phyloP scores from a whole-genome alignment of 2,888 invertebrate species.

The Nasonovia ribisnigri region DNA sequence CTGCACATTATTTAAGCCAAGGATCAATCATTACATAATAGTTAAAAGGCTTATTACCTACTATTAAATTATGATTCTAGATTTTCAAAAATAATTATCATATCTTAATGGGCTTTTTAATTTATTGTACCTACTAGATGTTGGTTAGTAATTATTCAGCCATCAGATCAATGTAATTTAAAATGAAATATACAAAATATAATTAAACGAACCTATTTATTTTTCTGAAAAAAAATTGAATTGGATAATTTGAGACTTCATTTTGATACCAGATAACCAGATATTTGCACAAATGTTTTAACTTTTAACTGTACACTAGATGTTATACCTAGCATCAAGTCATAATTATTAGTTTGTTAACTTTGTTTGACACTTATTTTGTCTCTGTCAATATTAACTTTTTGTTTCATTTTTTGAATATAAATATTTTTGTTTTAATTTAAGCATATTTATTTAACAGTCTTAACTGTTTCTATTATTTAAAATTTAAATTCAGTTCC shows the following conservation, averaged over 20 bases:
- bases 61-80: neutral
- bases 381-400: neutral
- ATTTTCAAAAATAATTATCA: neutral
- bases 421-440: neutral
- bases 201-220: neutral
- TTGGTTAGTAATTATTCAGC: neutral
- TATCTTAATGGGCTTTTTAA: neutral
- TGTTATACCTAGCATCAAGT: too few species aligned
- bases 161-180: neutral
- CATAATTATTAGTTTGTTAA: neutral
- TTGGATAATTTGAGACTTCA: neutral
- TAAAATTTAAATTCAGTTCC: neutral
- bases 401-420: neutral
- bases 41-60: neutral
- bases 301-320: too few species aligned
- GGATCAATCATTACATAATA: neutral
- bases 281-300: neutral
- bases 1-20: neutral
- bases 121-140: neutral
- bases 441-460: neutral
- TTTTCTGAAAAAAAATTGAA: neutral
- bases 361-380: neutral
- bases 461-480: neutral
- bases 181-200: neutral
- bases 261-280: too few species aligned